Evolutionary conservation across 2,888 invertebrate species (phyloP), one percentile per base, ranked within the genome.

Genomic region (Drosophila seclusa): DNA sequence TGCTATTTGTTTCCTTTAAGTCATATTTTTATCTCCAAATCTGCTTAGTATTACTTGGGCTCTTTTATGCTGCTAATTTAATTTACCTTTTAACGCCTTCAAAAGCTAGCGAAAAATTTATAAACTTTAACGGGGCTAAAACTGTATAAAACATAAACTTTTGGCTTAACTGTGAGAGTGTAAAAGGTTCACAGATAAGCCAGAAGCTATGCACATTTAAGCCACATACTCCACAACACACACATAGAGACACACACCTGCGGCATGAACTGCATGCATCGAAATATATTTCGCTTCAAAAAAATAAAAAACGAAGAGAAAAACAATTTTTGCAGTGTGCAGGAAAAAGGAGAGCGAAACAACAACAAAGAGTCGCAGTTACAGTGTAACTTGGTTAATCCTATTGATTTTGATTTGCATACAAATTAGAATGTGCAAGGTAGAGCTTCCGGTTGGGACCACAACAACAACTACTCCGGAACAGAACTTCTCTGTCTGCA

Each of bases 331-430:
- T 64, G 53, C 57, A 61, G 29, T 55, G 29, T 64, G 76, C 61
- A 50, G 58, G 59, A 67, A 13, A 21, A 31, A 36, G 49, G 54
- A 70, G 21, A 31, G 8, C 13, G 42, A 29, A 32, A 70, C 54
- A 68, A 21, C 52, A 57, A 21, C 31, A n/a, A 13, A 24, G n/a
- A 27, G 60, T 40, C 45, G 45, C 62, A 24, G 38, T 48, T 49
- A 49, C 66, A 60, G 58, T 78, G 84, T 84, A 83, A 87, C 81
- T 89, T 85, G 78, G 89, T 86, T 90, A 90, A 90, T 90, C 89
- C 89, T 89, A 90, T 90, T 90, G 90, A 89, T 90, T 90, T 87
- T 87, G 90, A 90, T 90, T 90, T 90, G 87, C 90, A 87, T 90
- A 83, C 80, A 90, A 83, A 89, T 84, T 80, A 82, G 81, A 80